These are phyloP conservation scores for Disparrhopalites patrizii DNA, from an alignment of 2,888 invertebrate genomes.

Conservation along the genomic window DNA sequence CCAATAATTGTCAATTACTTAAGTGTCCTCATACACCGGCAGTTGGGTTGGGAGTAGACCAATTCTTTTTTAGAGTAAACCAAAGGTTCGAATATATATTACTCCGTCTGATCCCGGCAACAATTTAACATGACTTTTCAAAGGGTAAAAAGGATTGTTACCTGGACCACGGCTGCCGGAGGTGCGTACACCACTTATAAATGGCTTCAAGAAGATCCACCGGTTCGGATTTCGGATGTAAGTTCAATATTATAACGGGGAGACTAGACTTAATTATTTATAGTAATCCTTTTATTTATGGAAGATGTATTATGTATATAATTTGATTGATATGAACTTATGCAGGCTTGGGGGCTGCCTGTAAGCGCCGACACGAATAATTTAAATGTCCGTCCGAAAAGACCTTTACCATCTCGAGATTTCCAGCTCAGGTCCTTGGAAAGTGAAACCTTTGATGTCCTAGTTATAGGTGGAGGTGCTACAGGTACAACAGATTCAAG, in stretches of 20 bases:
- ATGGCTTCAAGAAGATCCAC: constrained; percentile 47
- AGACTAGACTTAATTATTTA: no score
- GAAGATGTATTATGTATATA: not conserved
- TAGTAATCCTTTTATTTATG: not conserved
- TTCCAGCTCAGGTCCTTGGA: constrained; percentile 76
- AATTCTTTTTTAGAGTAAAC: no score
- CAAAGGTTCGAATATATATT: no score
- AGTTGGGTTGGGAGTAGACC: no score
- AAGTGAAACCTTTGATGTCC: constrained; percentile 76
- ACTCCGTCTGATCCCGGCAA: no score
- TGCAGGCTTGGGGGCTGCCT: constrained; percentile 43
- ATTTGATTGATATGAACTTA: no score
- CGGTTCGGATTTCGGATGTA: constrained; percentile 23
- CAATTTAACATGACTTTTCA: no score
- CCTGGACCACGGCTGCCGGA: constrained; percentile 49
- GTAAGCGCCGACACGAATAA: constrained; percentile 49
- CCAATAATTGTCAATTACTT: no score
- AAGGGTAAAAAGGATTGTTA: constrained; percentile 48
- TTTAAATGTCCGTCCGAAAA: constrained; percentile 56
- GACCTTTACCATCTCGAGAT: constrained; percentile 71
- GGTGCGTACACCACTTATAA: constrained; percentile 49
- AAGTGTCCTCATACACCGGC: no score
- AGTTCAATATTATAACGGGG: no score
- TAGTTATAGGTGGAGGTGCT: constrained; percentile 96
- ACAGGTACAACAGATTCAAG: no score